A percentile compares a stretch with the other conserved stretches of the same genome.
Evolutionary conservation across 2,888 invertebrate species (phyloP).

Genomic region (Nomada fucata): DNA sequence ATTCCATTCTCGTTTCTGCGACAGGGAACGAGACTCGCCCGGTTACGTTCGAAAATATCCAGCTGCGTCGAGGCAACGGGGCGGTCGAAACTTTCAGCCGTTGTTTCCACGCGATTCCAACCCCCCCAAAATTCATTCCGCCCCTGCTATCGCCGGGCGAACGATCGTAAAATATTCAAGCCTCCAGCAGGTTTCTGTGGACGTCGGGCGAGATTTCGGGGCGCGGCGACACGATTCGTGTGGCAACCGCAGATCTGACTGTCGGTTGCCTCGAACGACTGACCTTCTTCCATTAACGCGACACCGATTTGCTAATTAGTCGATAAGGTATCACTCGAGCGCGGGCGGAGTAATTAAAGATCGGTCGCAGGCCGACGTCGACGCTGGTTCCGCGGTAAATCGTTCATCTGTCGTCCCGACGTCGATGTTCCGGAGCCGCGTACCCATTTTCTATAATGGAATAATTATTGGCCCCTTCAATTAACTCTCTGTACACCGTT

Average conservation of each 20-base stretch:
- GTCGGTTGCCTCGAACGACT: constrained; percentile 36
- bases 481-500: too few species aligned
- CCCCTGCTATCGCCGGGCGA: neutral
- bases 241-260: constrained; percentile 26
- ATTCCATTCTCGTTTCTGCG: neutral
- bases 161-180: constrained; percentile 41
- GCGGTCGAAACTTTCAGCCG: constrained; percentile 26
- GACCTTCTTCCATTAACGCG: constrained; percentile 36
- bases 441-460: too few species aligned
- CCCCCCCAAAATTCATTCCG: neutral
- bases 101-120: constrained; percentile 11
- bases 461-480: too few species aligned
- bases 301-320: constrained; percentile 65
- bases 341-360: constrained; percentile 55
- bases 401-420: constrained; percentile 42
- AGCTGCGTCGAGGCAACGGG: neutral
- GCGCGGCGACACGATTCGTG: constrained; percentile 27
- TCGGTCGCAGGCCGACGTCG: constrained; percentile 28
- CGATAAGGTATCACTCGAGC: constrained; percentile 61
- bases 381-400: constrained; percentile 37
- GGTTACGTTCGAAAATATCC: constrained; percentile 25
- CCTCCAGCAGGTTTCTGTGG: constrained; percentile 4
- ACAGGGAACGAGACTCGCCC: neutral
- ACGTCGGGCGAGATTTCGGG: constrained; percentile 36
- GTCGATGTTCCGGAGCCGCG: neutral